Evolutionary conservation across 2,113 vertebrate species (phyloP).

Genomic region (Aegypius monachus): DNA sequence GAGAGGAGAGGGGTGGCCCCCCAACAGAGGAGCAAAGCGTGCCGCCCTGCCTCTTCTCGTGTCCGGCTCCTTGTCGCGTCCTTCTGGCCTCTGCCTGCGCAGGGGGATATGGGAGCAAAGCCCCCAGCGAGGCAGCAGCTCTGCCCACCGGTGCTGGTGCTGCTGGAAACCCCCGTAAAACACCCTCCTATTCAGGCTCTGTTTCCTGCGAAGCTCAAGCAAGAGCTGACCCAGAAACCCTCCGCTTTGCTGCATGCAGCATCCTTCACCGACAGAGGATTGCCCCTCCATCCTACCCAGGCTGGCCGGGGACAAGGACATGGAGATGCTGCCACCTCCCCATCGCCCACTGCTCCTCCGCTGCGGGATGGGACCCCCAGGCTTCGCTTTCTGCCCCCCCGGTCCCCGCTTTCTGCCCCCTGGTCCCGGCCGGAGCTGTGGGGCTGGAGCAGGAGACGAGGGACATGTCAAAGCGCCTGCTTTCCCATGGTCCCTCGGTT

Average conservation of each 20-base stretch:
- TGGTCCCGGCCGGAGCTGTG: background rate
- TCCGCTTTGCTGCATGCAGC: background rate
- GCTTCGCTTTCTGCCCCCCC: background rate
- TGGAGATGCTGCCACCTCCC: background rate
- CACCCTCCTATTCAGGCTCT: background rate
- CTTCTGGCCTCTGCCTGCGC: background rate
- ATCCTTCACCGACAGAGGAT: background rate
- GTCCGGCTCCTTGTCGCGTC: background rate
- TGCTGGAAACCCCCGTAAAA: background rate
- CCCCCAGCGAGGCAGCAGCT: background rate
- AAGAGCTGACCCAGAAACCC: background rate
- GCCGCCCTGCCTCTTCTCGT: background rate
- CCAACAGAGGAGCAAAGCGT: background rate
- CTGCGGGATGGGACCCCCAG: background rate
- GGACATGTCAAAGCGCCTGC: background rate
- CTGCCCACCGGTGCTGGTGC: background rate
- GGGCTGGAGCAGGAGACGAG: background rate
- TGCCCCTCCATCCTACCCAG: background rate
- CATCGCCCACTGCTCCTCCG: background rate
- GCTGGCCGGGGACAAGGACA: background rate
- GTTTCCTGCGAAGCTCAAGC: background rate
- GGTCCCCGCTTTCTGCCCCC: too few relatives aligned
- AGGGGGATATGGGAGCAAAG: background rate
- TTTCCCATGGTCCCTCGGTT: background rate
- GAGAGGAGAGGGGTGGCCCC: background rate